These are phyloP conservation scores for Elephas maximus DNA, from an alignment of 2,113 vertebrate genomes.

Conservation along the genomic window DNA sequence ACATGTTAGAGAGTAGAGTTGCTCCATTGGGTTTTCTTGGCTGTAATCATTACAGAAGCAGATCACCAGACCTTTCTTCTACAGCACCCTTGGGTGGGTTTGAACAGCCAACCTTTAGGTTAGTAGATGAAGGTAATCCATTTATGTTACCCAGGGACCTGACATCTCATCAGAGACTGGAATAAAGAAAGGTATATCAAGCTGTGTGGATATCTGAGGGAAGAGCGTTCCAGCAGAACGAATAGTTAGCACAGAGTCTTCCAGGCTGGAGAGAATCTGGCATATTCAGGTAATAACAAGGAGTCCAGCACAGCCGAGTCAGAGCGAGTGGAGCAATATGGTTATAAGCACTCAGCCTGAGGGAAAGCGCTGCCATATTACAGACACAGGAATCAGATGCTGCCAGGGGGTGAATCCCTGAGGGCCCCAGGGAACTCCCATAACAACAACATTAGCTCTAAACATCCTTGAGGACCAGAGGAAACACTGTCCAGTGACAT, in stretches of 20 bases:
- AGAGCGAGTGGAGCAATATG: fast-evolving
- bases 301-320: background rate
- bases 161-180: background rate
- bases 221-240: background rate
- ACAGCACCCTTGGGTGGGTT: too few relatives aligned
- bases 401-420: background rate
- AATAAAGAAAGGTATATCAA: background rate
- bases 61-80: background rate
- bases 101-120: background rate
- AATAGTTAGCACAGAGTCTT: background rate
- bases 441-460: background rate
- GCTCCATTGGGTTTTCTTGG: background rate
- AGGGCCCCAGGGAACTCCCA: background rate
- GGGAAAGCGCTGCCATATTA: background rate
- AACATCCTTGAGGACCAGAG: background rate
- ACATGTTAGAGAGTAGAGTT: too few relatives aligned
- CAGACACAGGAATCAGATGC: background rate
- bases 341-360: fast-evolving
- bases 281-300: background rate
- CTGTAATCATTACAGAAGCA: background rate
- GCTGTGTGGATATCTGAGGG: background rate
- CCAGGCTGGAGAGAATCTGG: fast-evolving
- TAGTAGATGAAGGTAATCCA: too few relatives aligned
- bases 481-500: background rate
- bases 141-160: too few relatives aligned